These are phyloP conservation scores for Spodoptera litura DNA, from an alignment of 1,140 invertebrate species.

Conservation along the genomic window DNA sequence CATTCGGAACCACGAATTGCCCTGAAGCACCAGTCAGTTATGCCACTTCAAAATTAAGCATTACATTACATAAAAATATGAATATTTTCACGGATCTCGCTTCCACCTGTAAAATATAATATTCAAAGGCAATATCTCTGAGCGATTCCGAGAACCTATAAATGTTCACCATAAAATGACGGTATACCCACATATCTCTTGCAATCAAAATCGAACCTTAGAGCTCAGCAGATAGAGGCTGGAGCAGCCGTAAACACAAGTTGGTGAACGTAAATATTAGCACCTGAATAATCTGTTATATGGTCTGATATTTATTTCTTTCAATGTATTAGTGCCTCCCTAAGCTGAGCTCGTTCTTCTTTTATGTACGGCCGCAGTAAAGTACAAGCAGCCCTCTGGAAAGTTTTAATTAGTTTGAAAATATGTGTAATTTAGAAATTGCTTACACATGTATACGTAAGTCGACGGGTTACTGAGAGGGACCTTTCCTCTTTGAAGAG, in stretches of 20 bases:
- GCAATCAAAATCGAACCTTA: conserved; percentile 36
- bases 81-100: conserved; percentile 40
- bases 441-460: not conserved
- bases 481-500: not conserved
- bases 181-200: not conserved
- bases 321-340: conserved; percentile 38
- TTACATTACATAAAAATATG: conserved; percentile 47
- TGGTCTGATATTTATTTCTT: conserved; percentile 47
- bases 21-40: conserved; percentile 25
- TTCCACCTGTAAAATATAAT: conserved; percentile 54
- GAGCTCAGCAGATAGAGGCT: not conserved
- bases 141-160: conserved; percentile 51
- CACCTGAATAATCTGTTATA: conserved; percentile 52
- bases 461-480: not conserved
- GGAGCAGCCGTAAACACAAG: not conserved
- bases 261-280: conserved; percentile 47
- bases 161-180: conserved; percentile 54
- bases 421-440: conserved; percentile 14
- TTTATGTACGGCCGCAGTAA: conserved; percentile 33
- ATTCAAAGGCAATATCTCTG: conserved; percentile 52
- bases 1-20: conserved; percentile 7
- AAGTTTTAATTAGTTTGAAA: conserved; percentile 34
- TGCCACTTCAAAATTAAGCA: conserved; percentile 45
- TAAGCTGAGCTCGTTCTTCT: conserved; percentile 14
- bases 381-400: not conserved